These are phyloP conservation scores for Bergia sp. DNA, from an alignment of 92 coral and sea anemone genomes.

Conservation along the genomic window DNA sequence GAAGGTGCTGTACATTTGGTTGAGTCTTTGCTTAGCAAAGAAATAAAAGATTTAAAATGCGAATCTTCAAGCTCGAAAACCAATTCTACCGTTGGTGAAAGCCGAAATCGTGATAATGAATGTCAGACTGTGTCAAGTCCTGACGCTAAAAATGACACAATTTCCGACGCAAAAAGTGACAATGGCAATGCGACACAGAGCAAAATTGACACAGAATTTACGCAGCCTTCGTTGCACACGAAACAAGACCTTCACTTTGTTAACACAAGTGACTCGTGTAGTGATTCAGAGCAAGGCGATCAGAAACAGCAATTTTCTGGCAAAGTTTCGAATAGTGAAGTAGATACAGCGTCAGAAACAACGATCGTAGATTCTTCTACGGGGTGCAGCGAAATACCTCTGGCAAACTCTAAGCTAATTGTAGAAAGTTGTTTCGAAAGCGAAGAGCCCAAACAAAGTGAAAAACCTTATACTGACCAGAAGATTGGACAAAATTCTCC, in stretches of 20 bases:
- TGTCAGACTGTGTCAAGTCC: not conserved
- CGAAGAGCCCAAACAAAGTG: not conserved
- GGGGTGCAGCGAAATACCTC: not conserved
- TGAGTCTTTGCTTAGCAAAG: not conserved
- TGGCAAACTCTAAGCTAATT: too few relatives aligned
- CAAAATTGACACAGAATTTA: not conserved
- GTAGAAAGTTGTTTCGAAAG: not conserved
- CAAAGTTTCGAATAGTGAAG: not conserved
- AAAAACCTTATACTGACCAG: too few relatives aligned
- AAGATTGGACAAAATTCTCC: not conserved
- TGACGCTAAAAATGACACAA: not conserved
- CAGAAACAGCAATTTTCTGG: not conserved
- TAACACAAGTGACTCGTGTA: not conserved
- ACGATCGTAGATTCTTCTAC: not conserved
- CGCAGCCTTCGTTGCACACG: not conserved
- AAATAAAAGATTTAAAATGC: not conserved
- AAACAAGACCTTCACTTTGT: not conserved
- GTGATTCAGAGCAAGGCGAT: not conserved
- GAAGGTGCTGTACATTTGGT: constrained; percentile 7
- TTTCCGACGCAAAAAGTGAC: not conserved
- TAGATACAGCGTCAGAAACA: not conserved
- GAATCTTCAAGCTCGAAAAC: not conserved
- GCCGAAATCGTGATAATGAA: not conserved
- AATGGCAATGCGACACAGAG: not conserved
- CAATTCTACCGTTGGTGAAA: not conserved